Conservation (phyloP, 2,888 invertebrate genomes). For the Drosophila cognata region DNA sequence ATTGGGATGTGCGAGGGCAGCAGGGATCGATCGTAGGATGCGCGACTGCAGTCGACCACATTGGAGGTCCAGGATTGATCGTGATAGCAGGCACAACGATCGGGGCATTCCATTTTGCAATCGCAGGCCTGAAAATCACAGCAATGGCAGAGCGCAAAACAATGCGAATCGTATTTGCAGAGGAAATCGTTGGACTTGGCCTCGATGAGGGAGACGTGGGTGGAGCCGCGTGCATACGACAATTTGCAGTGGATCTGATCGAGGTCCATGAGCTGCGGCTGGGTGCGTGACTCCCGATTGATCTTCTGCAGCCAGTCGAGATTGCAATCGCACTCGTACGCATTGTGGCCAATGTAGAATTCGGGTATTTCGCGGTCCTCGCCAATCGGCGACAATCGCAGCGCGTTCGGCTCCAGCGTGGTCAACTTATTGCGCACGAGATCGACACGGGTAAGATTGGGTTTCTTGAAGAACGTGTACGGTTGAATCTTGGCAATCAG, state of each 20-base stretch:
- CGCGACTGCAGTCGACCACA: conserved; percentile 95
- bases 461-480: conserved; percentile 95
- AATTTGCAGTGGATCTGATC: conserved; percentile 95
- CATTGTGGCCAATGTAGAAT: conserved; percentile 97
- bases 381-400: conserved; percentile 92
- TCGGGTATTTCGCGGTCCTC: conserved; percentile 92
- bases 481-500: conserved; percentile 93
- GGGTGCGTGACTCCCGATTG: conserved; percentile 92
- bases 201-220: conserved; percentile 93
- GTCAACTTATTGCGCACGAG: conserved; percentile 96
- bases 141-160: conserved; percentile 97
- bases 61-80: conserved; percentile 97
- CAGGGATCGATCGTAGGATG: conserved; percentile 91
- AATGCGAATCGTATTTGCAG: conserved; percentile 96
- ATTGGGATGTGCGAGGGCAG: conserved; percentile 96
- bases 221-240: conserved; percentile 93
- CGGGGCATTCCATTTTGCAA: conserved; percentile 98
- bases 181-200: conserved; percentile 95
- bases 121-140: conserved; percentile 99
- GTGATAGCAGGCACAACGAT: conserved; percentile 96
- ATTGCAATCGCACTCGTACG: conserved; percentile 97
- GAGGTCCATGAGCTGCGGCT: conserved; percentile 94
- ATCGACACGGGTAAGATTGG: conserved; percentile 95
- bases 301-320: conserved; percentile 97
- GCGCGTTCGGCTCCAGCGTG: conserved; percentile 94